Base-by-base conservation (phyloP, 2,797 vertebrate genomes). In the Falco peregrinus region DNA sequence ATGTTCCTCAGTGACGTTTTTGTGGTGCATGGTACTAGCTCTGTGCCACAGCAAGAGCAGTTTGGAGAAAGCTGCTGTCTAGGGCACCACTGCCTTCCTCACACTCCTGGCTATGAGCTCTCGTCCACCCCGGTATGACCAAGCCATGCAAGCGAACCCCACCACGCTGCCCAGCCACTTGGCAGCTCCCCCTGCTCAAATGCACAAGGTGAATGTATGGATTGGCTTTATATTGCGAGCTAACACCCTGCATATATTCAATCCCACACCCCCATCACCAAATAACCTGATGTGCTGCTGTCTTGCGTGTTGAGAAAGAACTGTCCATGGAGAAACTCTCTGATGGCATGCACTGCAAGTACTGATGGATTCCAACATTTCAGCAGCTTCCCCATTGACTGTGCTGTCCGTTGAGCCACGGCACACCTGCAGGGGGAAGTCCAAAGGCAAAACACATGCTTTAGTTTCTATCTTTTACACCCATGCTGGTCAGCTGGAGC, bases 91-190 rank as follows among this genome's bases (percentile, higher is more conserved):
- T 56, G 50, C 47, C 29, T 60, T 60, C 48, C 31, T 47, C 3
- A 1, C 1, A 1, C 10, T 29, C 9, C n/a, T 1, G 5, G 43
- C n/a, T 59, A 10, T 1, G 2, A 3, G 1, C 6, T 25, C 8
- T 60, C 16, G 20, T 78, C 48, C 29, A 35, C 9, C 11, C 16
- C 0, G 0, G 28, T 37, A 51, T 0, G 1, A 35, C 25, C 3
- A 1, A 83, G 48, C 65, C 13, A 2, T 9, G 26, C 11, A n/a
- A 83, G 24, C 2, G 4, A 92, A 60, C 18, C 33, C 35, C 4
- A 8, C 20, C 3, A 1, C 1, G 2, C 10, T 22, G 5, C n/a
- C 39, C 53, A 56, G 45, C 37, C 47, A 20, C 19, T 4, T 31
- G 33, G 35, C 35, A 59, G 43, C 33, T 51, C 9, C 11, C 28